Base-by-base conservation (phyloP, 2,797 vertebrate species). In the Chlorospingus flavigularis region DNA sequence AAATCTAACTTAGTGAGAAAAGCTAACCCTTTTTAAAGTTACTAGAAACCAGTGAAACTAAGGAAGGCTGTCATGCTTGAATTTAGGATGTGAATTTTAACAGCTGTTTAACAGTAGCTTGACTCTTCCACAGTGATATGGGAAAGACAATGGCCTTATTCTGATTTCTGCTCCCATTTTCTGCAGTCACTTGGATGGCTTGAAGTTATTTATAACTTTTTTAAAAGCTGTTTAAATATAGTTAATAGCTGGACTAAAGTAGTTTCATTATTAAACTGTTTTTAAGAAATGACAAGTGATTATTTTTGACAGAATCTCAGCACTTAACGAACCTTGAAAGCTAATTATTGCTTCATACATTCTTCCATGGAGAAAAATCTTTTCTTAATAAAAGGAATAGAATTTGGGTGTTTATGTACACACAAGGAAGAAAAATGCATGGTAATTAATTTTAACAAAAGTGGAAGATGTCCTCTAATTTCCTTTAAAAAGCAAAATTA, bases 231-330 rank as follows among this genome's bases (percentile, higher is more conserved):
- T 71, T 94, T 63, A 81, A 93, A 82, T 70, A 31, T 76, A 72
- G 48, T 92, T 95, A 96, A 86, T 94, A 75, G 51, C 39, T 70
- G 90, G 90, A 67, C 83, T 95, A 57, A 93, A 82, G 90, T 79
- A 90, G 74, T 76, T 88, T 73, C 30, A 76, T 82, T 73, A 71
- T 73, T 84, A 94, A 87, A 73, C 30, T 78, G 73, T 72, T 95
- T 93, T 92, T 72, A 75, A 81, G 58, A 90, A 84, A 33, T 66
- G 33, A 66, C 17, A 23, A 51, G 23, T 37, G 73, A 96, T 88
- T 88, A 79, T 86, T 92, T 94, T 78, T 96, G 93, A 85, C 93
- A 94, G 71, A 88, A 82, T 2, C 51, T 90, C 45, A 31, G 71
- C 77, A 92, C 60, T 93, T 95, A 84, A 92, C 2, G 6, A 92